phyloP scores from a whole-genome alignment of 2,888 invertebrate genomes.

The Lepidocyrtinus sp. region DNA sequence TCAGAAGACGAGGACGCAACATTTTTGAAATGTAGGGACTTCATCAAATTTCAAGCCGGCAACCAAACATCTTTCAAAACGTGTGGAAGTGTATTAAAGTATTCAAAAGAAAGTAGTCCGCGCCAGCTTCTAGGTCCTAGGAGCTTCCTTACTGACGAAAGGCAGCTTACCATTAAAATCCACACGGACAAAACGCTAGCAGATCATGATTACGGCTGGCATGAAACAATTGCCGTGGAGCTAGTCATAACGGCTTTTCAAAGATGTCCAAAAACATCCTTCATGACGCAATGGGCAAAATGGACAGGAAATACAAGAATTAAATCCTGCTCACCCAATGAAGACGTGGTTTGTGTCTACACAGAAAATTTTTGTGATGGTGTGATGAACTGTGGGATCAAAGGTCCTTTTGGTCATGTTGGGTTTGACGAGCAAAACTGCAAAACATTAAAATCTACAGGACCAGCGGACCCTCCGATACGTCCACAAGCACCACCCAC shows the following conservation, averaged over 20 bases:
- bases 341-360: constrained; percentile 55
- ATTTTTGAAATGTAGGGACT: constrained; percentile 54
- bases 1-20: constrained; percentile 53
- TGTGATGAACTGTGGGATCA: constrained; percentile 55
- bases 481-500: constrained; percentile 38
- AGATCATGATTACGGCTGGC: constrained; percentile 54
- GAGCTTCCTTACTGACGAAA: constrained; percentile 49
- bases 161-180: constrained; percentile 49
- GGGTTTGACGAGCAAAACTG: constrained; percentile 62
- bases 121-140: constrained; percentile 52
- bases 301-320: constrained; percentile 57
- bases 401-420: constrained; percentile 59
- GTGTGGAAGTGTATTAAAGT: constrained; percentile 59
- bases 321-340: constrained; percentile 58
- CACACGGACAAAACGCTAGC: constrained; percentile 48
- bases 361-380: constrained; percentile 58
- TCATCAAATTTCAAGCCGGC: constrained; percentile 44
- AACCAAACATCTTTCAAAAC: constrained; percentile 54
- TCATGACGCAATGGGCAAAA: constrained; percentile 62
- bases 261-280: constrained; percentile 54
- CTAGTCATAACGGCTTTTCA: constrained; percentile 61
- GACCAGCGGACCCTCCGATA: constrained; percentile 24
- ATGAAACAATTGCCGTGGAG: constrained; percentile 61
- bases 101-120: constrained; percentile 53
- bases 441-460: constrained; percentile 22